phyloP scores from a whole-genome alignment of 2,797 vertebrate species.

The Australoheros facetus region DNA sequence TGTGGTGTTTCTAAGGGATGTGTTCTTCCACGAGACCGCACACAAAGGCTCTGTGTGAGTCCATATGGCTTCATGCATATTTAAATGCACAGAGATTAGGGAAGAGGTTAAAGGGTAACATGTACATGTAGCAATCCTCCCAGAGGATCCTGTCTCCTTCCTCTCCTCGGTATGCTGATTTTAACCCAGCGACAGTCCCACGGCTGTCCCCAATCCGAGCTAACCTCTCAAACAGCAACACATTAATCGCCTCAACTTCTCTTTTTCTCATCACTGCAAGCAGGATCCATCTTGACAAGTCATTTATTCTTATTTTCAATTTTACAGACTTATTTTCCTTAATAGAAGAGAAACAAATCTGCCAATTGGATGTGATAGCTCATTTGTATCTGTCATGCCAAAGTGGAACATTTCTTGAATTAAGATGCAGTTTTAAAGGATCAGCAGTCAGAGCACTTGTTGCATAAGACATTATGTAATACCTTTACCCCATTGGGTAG shows the following conservation, averaged over 20 bases:
- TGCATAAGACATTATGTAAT: slow-evolving; percentile 32
- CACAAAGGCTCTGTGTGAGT: slow-evolving; percentile 8
- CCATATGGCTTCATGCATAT: neutral
- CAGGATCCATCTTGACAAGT: slow-evolving; percentile 53
- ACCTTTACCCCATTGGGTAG: neutral
- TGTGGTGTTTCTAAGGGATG: slow-evolving; percentile 39
- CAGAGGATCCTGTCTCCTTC: slow-evolving; percentile 10
- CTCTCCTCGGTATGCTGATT: slow-evolving; percentile 29
- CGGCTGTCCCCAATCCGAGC: slow-evolving; percentile 27
- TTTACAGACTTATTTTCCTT: slow-evolving; percentile 50
- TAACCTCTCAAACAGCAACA: slow-evolving; percentile 31
- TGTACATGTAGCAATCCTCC: slow-evolving; percentile 30
- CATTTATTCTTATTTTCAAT: slow-evolving; percentile 63
- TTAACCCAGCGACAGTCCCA: neutral
- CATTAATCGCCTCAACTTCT: slow-evolving; percentile 34
- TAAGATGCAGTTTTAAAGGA: slow-evolving; percentile 40
- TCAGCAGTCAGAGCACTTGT: slow-evolving; percentile 34
- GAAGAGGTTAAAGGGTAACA: slow-evolving; percentile 35
- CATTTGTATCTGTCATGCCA: slow-evolving; percentile 60
- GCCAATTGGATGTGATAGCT: slow-evolving; percentile 57
- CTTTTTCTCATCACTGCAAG: slow-evolving; percentile 32
- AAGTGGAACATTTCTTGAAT: slow-evolving; percentile 39
- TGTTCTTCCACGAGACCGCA: slow-evolving; percentile 1
- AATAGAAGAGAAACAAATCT: slow-evolving; percentile 54
- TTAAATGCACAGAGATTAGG: slow-evolving; percentile 19